Conservation (phyloP, 2,888 invertebrate genomes). For the Agonopterix heracliana region DNA sequence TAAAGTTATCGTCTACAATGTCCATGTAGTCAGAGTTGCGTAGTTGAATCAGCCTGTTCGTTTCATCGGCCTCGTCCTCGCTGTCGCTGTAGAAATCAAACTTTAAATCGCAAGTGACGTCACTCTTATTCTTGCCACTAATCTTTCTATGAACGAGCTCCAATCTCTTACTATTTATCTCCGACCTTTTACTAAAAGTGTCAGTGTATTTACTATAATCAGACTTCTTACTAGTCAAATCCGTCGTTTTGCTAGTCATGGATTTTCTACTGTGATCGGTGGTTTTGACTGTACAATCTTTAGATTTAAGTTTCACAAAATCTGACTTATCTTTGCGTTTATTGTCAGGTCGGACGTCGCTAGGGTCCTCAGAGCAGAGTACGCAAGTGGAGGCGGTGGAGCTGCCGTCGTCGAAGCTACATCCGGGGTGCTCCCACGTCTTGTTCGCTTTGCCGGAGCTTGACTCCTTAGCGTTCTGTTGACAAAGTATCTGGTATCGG, state of each 20-base stretch:
- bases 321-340: constrained; percentile 40
- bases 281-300: constrained; percentile 15
- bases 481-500: constrained; percentile 46
- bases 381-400: constrained; percentile 62
- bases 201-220: constrained; percentile 33
- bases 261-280: constrained; percentile 21
- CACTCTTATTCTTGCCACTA: constrained; percentile 29
- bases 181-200: constrained; percentile 33
- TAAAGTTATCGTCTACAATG: constrained; percentile 52
- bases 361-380: constrained; percentile 43
- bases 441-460: constrained; percentile 45
- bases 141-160: constrained; percentile 20
- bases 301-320: constrained; percentile 20
- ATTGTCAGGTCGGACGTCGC: constrained; percentile 16
- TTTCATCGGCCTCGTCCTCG: constrained; percentile 52
- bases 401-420: constrained; percentile 34
- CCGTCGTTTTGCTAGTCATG: constrained; percentile 29
- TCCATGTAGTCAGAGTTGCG: constrained; percentile 54
- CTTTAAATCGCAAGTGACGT: constrained; percentile 42
- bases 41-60: constrained; percentile 49
- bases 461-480: constrained; percentile 51
- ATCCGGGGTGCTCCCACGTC: constrained; percentile 32
- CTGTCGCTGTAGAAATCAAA: constrained; percentile 50
- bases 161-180: constrained; percentile 37
- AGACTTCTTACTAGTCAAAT: constrained; percentile 29